Conservation (phyloP, 2,888 invertebrate species). For the Hypolimnas misippus region DNA sequence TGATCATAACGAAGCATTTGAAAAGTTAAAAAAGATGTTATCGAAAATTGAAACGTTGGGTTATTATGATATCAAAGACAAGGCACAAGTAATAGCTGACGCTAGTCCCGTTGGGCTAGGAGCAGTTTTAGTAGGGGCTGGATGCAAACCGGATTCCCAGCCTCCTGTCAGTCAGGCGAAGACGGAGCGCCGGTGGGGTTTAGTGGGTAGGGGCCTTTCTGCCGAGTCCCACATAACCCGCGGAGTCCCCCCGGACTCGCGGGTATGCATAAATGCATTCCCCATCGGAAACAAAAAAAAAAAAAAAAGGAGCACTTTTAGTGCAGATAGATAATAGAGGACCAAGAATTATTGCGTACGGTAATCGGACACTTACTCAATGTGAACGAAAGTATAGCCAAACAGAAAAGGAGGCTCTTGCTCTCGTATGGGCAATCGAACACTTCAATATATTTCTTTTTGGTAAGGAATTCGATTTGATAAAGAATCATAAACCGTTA, state of each 20-base stretch:
- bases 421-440: conserved; percentile 45
- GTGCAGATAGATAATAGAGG: conserved; percentile 32
- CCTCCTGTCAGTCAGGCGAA: too few relatives aligned
- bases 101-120: conserved; percentile 31
- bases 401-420: conserved; percentile 47
- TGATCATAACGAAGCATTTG: conserved; percentile 40
- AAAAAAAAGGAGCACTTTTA: too few relatives aligned
- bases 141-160: too few relatives aligned
- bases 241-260: too few relatives aligned
- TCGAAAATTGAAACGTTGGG: conserved; percentile 1
- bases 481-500: conserved; percentile 57
- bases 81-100: conserved; percentile 28
- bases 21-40: conserved; percentile 29
- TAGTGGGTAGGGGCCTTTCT: too few relatives aligned
- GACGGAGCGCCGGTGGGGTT: too few relatives aligned
- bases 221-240: too few relatives aligned
- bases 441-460: conserved; percentile 47
- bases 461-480: conserved; percentile 49
- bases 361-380: conserved; percentile 34
- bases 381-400: conserved; percentile 44
- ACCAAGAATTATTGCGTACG: conserved; percentile 45
- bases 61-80: conserved; percentile 16
- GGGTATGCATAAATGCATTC: too few relatives aligned
- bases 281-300: too few relatives aligned
- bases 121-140: too few relatives aligned